These are phyloP conservation scores for Tetragnatha versicolor DNA, from an alignment of 1,140 invertebrate genomes.

Conservation along the genomic window DNA sequence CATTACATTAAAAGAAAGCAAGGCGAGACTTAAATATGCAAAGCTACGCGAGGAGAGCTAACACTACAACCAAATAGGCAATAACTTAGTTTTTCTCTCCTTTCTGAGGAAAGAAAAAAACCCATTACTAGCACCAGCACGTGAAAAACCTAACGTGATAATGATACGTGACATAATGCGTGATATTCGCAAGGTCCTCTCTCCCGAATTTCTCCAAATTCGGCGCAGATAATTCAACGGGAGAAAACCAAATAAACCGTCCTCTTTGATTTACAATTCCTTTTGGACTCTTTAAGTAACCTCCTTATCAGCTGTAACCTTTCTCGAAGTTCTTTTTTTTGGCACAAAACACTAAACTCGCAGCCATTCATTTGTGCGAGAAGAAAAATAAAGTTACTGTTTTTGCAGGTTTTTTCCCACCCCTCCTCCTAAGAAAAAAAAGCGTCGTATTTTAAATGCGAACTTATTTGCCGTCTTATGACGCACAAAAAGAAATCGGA, in stretches of 20 bases:
- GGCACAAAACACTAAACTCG: constrained; percentile 1
- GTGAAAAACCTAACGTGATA: too few species aligned
- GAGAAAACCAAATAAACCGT: constrained; percentile 9
- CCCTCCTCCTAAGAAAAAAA: too few species aligned
- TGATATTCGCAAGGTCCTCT: too few species aligned
- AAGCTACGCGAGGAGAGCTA: too few species aligned
- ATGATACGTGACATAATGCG: too few species aligned
- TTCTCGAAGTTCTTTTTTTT: background rate
- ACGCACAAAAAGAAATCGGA: constrained; percentile 33
- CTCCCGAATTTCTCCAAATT: background rate
- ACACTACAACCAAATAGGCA: too few species aligned
- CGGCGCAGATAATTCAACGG: background rate
- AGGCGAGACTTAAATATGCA: too few species aligned
- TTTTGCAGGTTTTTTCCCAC: too few species aligned
- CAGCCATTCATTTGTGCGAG: constrained; percentile 1
- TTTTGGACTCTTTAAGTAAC: constrained; percentile 14
- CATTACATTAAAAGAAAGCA: too few species aligned
- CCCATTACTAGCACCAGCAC: too few species aligned
- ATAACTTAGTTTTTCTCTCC: too few species aligned
- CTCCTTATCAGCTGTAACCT: background rate
- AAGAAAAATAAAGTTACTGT: constrained; percentile 15
- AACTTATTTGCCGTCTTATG: constrained; percentile 29
- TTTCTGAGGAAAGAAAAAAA: too few species aligned
- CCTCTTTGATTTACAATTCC: constrained; percentile 41
- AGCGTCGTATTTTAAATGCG: constrained; percentile 5